Evolutionary conservation across 1,140 invertebrate species (phyloP), one percentile per base, ranked within the genome.

Genomic region (Neocloeon triangulifer): DNA sequence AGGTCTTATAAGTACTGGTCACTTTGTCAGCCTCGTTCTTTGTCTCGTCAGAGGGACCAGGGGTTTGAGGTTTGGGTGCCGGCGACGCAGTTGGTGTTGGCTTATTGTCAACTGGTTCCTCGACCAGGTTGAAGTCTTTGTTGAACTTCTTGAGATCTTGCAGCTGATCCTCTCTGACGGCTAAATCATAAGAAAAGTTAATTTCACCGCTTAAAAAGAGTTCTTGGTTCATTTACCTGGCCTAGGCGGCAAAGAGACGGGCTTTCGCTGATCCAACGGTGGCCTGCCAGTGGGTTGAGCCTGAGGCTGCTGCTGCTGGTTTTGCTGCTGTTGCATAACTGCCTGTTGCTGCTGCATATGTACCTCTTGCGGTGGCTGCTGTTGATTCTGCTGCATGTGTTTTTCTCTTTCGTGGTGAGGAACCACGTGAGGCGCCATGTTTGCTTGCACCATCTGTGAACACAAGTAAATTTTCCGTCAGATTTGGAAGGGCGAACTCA

Each of bases 1-100:
- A 82, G 45, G 76, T 77, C 44, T 77, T 75, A 17, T 72, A 54
- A 14, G 66, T 61, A 27, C 53, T 58, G 4, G 64, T 58, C 23
- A 64, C 59, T 41, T 72, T 73, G 17, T 73, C 69, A 17, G 42
- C 38, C 6, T 44, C 42, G 3, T 35, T 39, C 14, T 25, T 30
- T 18, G 41, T 41, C 33, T 30, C 30, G n/a, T 37, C 20, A 20
- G 9, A 5, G 18, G 18, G 3, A 13, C 9, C n/a, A 22, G 32
- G 12, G 14, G 17, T 12, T 13, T 32, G 14, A 18, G 25, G 36
- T 21, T 39, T 25, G 9, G 10, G 21, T 18, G 23, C 51, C 35
- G 50, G 42, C 0, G 43, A 37, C 35, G 46, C 35, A 15, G 38
- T 39, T 12, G 42, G 38, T 4, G 42, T 39, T 21, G 9, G 33